A percentile compares a stretch with the other conserved stretches of the same genome.
These are phyloP conservation scores for Melitaea cinxia DNA, from an alignment of 1,140 invertebrate species.

Conservation along the genomic window DNA sequence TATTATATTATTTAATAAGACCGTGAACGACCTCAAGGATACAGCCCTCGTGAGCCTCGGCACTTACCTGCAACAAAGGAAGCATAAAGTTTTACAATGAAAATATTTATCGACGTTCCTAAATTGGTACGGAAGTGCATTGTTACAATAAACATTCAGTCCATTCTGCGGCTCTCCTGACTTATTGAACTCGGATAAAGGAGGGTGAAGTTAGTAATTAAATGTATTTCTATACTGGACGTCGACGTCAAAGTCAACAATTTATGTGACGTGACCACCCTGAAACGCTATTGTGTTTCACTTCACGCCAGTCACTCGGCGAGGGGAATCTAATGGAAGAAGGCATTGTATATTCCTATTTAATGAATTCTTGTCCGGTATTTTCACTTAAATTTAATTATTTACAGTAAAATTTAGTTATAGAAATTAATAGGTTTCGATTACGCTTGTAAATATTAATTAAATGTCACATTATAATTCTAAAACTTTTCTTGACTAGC, in stretches of 20 bases:
- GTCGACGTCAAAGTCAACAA: constrained; percentile 55
- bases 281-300: constrained; percentile 61
- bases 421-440: no score
- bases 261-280: constrained; percentile 67
- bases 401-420: background rate
- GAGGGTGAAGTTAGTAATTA: constrained; percentile 62
- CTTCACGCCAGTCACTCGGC: constrained; percentile 61
- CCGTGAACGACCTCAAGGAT: constrained; percentile 40
- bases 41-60: constrained; percentile 23
- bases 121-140: constrained; percentile 23
- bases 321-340: constrained; percentile 54
- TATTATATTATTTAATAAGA: constrained; percentile 48
- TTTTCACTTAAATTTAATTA: constrained; percentile 6
- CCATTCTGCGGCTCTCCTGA: constrained; percentile 13
- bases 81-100: constrained; percentile 26
- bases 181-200: constrained; percentile 21
- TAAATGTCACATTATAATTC: no score
- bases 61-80: constrained; percentile 64
- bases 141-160: constrained; percentile 24
- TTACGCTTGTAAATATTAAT: no score
- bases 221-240: constrained; percentile 55
- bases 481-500: no score
- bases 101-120: constrained; percentile 16
- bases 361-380: constrained; percentile 49
- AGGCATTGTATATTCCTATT: constrained; percentile 53